Evolutionary conservation across 2,797 vertebrate genomes (phyloP).

Genomic region (Adelosebastes latens): DNA sequence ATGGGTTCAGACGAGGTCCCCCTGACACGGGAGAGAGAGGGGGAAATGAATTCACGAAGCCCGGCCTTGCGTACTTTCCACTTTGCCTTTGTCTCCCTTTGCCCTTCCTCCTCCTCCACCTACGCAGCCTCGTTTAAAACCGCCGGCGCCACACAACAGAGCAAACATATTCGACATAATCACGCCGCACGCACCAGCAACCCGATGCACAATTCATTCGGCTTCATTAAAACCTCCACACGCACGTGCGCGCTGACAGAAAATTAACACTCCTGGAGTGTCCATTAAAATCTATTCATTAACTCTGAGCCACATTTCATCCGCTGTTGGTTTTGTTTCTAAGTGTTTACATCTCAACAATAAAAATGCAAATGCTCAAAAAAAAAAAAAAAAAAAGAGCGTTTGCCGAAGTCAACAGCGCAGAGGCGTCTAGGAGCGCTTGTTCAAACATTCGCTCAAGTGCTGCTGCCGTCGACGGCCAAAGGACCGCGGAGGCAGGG

Average conservation of each 20-base stretch:
- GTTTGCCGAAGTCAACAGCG: conserved; percentile 20
- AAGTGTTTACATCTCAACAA: conserved; percentile 52
- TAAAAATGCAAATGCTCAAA: conserved; percentile 55
- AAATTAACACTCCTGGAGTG: conserved; percentile 58
- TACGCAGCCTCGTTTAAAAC: conserved; percentile 38
- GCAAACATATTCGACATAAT: conserved; percentile 52
- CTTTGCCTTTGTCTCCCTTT: conserved; percentile 42
- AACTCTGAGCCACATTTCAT: conserved; percentile 55
- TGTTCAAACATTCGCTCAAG: conserved; percentile 53
- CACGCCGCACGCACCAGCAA: conserved; percentile 43
- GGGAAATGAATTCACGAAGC: conserved; percentile 61
- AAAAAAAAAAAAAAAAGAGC: conserved; percentile 1
- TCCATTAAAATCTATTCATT: conserved; percentile 69
- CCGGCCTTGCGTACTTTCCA: conserved; percentile 34
- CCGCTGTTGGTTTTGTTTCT: conserved; percentile 49
- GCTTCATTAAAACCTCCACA: conserved; percentile 58
- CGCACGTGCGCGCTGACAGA: not conserved
- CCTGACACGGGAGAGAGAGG: conserved; percentile 35
- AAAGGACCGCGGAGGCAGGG: conserved; percentile 35
- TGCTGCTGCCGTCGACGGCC: conserved; percentile 30
- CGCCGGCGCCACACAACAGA: conserved; percentile 29
- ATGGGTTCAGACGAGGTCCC: conserved; percentile 75
- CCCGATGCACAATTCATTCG: conserved; percentile 51
- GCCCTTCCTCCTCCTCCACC: conserved; percentile 38
- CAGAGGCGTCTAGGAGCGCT: conserved; percentile 1